These are phyloP conservation scores for Plodia interpunctella DNA, from an alignment of 1,140 invertebrate species.

Conservation along the genomic window DNA sequence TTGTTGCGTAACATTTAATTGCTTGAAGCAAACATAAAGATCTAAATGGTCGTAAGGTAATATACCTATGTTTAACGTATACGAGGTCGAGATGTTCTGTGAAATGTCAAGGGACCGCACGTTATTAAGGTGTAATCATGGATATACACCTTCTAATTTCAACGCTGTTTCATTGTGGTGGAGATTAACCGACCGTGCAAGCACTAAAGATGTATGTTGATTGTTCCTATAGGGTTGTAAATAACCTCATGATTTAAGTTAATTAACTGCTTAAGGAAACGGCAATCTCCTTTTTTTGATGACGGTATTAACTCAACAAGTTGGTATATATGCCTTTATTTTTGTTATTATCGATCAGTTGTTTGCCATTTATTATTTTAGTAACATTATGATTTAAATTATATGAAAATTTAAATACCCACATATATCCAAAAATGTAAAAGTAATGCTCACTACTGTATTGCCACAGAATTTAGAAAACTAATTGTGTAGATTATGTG, in stretches of 20 bases:
- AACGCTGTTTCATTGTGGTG: not conserved
- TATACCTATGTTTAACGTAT: conserved; percentile 57
- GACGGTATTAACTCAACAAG: too few relatives aligned
- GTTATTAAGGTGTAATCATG: conserved; percentile 24
- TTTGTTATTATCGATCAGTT: too few relatives aligned
- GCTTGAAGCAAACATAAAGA: conserved; percentile 19
- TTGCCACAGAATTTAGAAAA: too few relatives aligned
- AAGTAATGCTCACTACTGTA: too few relatives aligned
- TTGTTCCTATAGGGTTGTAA: not conserved
- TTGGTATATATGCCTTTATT: too few relatives aligned
- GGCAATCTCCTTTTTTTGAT: too few relatives aligned
- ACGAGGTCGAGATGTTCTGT: conserved; percentile 48
- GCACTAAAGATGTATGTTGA: not conserved
- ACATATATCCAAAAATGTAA: too few relatives aligned
- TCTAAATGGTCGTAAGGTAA: conserved; percentile 32
- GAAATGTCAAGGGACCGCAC: conserved; percentile 64
- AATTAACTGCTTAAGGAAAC: too few relatives aligned
- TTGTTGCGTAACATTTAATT: conserved; percentile 45
- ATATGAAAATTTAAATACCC: too few relatives aligned
- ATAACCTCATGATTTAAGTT: not conserved
- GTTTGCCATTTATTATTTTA: too few relatives aligned
- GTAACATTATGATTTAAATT: too few relatives aligned
- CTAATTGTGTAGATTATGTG: too few relatives aligned
- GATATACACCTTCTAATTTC: conserved; percentile 9
- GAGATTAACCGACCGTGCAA: conserved; percentile 1